Evolutionary conservation across 1,140 invertebrate species (phyloP).

Genomic region (Anastrepha obliqua): DNA sequence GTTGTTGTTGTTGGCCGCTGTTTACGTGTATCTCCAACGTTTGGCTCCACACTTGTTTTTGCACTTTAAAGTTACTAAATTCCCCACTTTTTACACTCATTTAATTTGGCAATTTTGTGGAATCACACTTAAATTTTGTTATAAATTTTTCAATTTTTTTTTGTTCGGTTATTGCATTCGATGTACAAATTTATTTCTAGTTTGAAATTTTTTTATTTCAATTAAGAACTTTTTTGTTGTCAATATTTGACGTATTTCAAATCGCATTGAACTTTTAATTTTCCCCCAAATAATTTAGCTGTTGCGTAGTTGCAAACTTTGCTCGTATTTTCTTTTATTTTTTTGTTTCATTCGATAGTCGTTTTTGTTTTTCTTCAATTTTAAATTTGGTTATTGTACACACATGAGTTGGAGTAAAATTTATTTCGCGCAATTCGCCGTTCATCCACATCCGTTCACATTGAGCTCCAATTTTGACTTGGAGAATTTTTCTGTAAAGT

Average conservation of each 20-base stretch:
- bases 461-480: constrained; percentile 43
- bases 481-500: constrained; percentile 22
- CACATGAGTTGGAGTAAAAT: background rate
- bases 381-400: constrained; percentile 1
- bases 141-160: constrained; percentile 34
- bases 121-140: constrained; percentile 36
- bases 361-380: background rate
- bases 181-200: constrained; percentile 35
- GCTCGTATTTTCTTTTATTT: background rate
- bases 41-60: background rate
- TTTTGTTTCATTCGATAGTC: background rate
- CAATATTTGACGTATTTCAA: constrained; percentile 39
- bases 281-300: background rate
- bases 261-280: background rate
- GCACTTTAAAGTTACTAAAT: constrained; percentile 30
- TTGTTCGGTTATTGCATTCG: background rate
- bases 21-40: constrained; percentile 35
- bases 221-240: background rate
- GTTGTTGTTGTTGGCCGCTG: constrained; percentile 18
- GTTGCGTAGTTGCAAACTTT: constrained; percentile 33
- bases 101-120: constrained; percentile 32
- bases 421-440: constrained; percentile 23
- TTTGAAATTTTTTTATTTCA: constrained; percentile 32
- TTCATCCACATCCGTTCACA: constrained; percentile 6
- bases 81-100: constrained; percentile 9